Percentiles rank a stretch among this genome's conserved stretches.
These are phyloP conservation scores for Urocolius indicus DNA, from an alignment of 2,113 vertebrate genomes.

Conservation along the genomic window DNA sequence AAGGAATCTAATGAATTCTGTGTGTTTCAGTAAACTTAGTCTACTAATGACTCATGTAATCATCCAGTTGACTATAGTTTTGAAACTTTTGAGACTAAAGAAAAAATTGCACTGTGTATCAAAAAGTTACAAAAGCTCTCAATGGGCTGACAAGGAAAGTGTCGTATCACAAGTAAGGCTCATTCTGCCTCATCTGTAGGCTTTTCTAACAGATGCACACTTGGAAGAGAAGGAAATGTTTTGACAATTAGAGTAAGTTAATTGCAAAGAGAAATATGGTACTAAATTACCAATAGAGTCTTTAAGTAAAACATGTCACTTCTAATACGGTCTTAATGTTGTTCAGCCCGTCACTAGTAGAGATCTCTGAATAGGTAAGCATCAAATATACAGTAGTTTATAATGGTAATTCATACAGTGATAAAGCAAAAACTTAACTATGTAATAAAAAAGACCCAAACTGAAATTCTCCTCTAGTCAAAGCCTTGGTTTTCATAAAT, in stretches of 20 bases:
- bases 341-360: slow-evolving; percentile 39
- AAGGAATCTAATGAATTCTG: background rate
- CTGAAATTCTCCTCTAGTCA: slow-evolving; percentile 44
- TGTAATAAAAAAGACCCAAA: slow-evolving; percentile 11
- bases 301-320: slow-evolving; percentile 78
- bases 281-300: slow-evolving; percentile 43
- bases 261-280: slow-evolving; percentile 73
- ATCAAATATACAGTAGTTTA: slow-evolving; percentile 58
- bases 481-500: slow-evolving; percentile 17
- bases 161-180: background rate
- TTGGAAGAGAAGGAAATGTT: slow-evolving; percentile 67
- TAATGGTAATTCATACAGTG: slow-evolving; percentile 37
- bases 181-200: background rate
- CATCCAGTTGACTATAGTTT: background rate
- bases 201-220: slow-evolving; percentile 40
- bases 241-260: slow-evolving; percentile 72
- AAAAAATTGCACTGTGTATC: background rate
- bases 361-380: slow-evolving; percentile 53
- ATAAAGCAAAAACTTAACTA: slow-evolving; percentile 33
- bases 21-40: background rate
- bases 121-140: background rate
- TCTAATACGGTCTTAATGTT: slow-evolving; percentile 68
- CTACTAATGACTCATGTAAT: background rate
- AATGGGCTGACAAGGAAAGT: background rate
- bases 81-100: background rate